phyloP scores from a whole-genome alignment of 2,113 vertebrate genomes.

The Cisticola juncidis region DNA sequence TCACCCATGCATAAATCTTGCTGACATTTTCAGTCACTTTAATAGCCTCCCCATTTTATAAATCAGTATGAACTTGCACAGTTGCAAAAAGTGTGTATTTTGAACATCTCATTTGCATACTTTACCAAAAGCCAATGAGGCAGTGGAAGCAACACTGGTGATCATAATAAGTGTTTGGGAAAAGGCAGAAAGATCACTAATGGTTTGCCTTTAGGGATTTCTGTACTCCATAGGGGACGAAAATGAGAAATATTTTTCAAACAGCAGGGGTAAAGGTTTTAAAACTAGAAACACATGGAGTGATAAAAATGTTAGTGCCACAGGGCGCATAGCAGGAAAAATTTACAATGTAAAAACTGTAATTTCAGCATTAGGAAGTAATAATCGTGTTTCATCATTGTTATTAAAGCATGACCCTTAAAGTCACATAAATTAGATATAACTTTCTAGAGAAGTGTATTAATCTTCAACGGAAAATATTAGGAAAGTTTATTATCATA shows the following conservation, averaged over 20 bases:
- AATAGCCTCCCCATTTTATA: conserved; percentile 96
- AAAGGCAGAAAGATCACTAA: conserved; percentile 99
- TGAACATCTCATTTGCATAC: conserved; percentile 99
- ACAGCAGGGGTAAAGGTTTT: conserved; percentile 99
- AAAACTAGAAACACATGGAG: conserved; percentile 99
- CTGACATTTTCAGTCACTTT: conserved; percentile 99
- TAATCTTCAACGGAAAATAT: conserved; percentile 82
- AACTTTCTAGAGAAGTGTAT: conserved; percentile 85
- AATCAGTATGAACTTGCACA: conserved; percentile 99
- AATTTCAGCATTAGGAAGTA: conserved; percentile 99
- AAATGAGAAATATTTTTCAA: conserved; percentile 99
- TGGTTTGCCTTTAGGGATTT: conserved; percentile 99
- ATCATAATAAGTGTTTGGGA: conserved; percentile 99
- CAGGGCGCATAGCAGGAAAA: conserved; percentile 94
- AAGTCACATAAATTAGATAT: conserved; percentile 91
- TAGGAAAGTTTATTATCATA: conserved; percentile 80
- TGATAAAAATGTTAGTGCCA: conserved; percentile 99
- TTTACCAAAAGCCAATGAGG: conserved; percentile 99
- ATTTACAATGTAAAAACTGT: conserved; percentile 95
- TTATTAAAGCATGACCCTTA: conserved; percentile 98
- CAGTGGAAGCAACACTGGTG: conserved; percentile 94
- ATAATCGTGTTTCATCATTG: conserved; percentile 99
- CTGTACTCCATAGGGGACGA: conserved; percentile 99
- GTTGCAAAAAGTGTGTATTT: conserved; percentile 99
- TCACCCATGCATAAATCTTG: conserved; percentile 99